Evolutionary conservation across 2,888 invertebrate species (phyloP), one percentile per base, ranked within the genome.

Genomic region (Xiphydria camelus): DNA sequence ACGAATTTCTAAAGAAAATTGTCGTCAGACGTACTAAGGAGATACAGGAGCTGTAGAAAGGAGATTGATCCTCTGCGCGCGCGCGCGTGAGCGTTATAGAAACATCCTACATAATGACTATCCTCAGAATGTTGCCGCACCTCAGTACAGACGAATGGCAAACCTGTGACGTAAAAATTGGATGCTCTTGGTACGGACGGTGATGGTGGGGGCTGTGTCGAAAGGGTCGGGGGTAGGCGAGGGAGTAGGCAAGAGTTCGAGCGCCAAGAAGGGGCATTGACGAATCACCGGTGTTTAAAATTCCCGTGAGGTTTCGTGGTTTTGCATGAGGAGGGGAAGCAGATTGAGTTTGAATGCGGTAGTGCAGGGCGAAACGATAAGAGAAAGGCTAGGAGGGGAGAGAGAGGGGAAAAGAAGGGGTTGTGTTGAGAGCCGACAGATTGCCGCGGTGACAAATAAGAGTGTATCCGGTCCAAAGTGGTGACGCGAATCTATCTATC

Each of bases 401-500:
- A 33, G 22, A 32, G 42, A 32, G 55, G 38, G 37, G 43, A 45
- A 36, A 29, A 59, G 58, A 63, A 61, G 64, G 63, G 61, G 62
- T 65, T 62, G 59, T 50, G 60, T 59, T 55, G 55, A 53, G 62
- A 61, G 64, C 61, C 65, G 63, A 68, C 66, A 68, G 67, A 70
- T 70, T 70, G 68, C 68, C 64, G 60, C 56, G 56, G 68, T 66
- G 68, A 70, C 68, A 65, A 64, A 66, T 61, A 68, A 66, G 62
- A 68, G 64, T 68, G 61, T 68, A 64, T 62, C 64, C 61, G 62
- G 66, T 66, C 62, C 57, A 57, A 64, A 68, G 54, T 51, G 64
- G 63, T 66, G 66, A 70, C 63, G 66, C 61, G 64, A 70, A 68
- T 69, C 67, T 69, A n/a, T n/a, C n/a, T n/a, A n/a, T n/a, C n/a